phyloP scores from a whole-genome alignment of 2,113 vertebrate species.

The Capreolus pygargus region DNA sequence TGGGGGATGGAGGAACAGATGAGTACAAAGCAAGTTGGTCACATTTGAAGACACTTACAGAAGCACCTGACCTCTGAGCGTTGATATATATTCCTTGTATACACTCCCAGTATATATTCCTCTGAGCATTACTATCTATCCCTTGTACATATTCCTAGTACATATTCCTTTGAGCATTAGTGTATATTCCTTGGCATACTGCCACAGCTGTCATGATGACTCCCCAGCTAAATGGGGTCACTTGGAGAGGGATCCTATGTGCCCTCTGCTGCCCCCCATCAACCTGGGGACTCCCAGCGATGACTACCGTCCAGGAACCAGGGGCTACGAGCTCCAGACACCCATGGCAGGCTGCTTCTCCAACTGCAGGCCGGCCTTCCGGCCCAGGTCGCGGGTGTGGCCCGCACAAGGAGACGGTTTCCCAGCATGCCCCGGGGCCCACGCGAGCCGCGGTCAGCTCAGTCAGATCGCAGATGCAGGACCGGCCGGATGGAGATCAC shows the following conservation, averaged over 20 bases:
- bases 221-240: not conserved
- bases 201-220: not conserved
- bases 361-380: rapidly evolving
- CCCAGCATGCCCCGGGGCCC: not conserved
- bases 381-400: not conserved
- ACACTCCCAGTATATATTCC: not conserved
- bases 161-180: not conserved
- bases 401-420: not conserved
- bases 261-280: not conserved
- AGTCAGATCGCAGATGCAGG: rapidly evolving
- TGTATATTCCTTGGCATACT: not conserved
- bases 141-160: not conserved
- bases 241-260: not conserved
- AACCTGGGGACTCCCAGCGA: not conserved
- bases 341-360: no score
- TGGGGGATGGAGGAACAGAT: not conserved
- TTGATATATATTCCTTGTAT: not conserved
- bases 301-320: not conserved
- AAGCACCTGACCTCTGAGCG: not conserved
- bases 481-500: rapidly evolving
- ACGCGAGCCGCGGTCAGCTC: rapidly evolving
- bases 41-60: not conserved
- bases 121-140: not conserved
- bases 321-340: no score
- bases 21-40: not conserved